Evolutionary conservation across 2,797 vertebrate species (phyloP), one percentile per base, ranked within the genome.

Genomic region (Scyliorhinus canicula): DNA sequence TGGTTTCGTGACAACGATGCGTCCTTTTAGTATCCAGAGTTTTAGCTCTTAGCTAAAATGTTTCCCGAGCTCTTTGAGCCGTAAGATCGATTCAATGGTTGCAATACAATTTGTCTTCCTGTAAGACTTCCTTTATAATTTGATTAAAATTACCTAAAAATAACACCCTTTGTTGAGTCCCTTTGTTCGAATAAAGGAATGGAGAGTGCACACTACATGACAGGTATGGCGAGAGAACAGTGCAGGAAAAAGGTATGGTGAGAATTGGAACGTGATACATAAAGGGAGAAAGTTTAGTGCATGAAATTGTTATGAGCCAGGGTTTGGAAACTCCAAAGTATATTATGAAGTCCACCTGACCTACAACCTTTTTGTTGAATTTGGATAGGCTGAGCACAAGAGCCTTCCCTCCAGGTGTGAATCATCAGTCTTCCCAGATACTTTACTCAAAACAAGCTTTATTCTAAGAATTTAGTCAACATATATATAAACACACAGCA

Each of bases 71-170:
- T 94, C 67, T 74, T 94, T 19, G 93, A 94, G 93, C 93, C 28
- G 12, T 74, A 94, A 44, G 93, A 94, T 94, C 93, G 93, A 94
- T 94, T 94, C 67, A 94, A 74, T 94, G 93, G 93, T 94, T 94
- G 93, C 93, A 94, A 94, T 71, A 69, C 93, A 94, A 94, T 94
- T 94, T 94, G 93, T 94, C 93, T 94, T 94, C 93, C 93, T 94
- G 93, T 94, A 94, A 94, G 93, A 94, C 93, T 94, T 94, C 52
- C 93, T 94, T 94, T 94, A 94, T 94, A 94, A 94, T 94, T 94
- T 94, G 93, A 94, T 94, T 94, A 94, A 94, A 94, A 71, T 71
- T 52, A 94, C 44, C 28, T 35, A 71, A 94, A 74, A 71, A 52
- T 31, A 74, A 50, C 12, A 11, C 12, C 69, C 26, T 28, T 94